Conservation (phyloP, 2,113 vertebrate species). For the Aviceda subcristata region DNA sequence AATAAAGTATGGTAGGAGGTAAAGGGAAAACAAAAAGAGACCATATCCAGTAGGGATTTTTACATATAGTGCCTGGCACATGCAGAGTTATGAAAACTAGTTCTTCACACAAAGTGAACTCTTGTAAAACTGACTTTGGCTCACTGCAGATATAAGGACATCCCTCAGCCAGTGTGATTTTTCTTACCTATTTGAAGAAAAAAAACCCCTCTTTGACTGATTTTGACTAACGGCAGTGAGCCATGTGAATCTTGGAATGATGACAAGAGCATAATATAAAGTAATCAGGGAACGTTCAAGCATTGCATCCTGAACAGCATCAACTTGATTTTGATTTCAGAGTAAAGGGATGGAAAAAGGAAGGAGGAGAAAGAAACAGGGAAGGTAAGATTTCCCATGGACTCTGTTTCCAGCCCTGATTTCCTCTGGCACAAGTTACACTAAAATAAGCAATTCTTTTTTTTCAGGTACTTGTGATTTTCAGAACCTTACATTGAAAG, state of each 20-base stretch:
- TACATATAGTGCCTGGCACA: not conserved
- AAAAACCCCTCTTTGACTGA: not conserved
- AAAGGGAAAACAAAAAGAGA: not conserved
- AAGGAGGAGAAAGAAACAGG: not conserved
- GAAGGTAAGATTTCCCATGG: not conserved
- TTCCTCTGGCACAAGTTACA: not conserved
- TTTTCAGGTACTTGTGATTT: not conserved
- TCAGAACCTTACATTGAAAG: not conserved
- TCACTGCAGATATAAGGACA: not conserved
- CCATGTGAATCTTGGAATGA: not conserved
- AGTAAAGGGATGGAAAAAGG: not conserved
- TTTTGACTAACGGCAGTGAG: not conserved
- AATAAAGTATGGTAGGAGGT: not conserved
- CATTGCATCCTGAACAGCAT: not conserved
- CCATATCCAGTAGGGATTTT: fast-evolving
- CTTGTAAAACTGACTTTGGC: not conserved
- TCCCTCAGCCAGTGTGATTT: not conserved
- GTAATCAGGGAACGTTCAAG: not conserved
- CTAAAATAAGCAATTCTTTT: not conserved
- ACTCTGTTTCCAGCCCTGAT: not conserved
- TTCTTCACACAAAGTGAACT: not conserved
- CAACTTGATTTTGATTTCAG: not conserved
- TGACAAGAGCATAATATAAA: not conserved
- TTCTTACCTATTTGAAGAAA: not conserved
- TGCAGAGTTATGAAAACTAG: not conserved